These are phyloP conservation scores for Scotopteryx bipunctaria DNA, from an alignment of 2,888 invertebrate species.

Conservation along the genomic window DNA sequence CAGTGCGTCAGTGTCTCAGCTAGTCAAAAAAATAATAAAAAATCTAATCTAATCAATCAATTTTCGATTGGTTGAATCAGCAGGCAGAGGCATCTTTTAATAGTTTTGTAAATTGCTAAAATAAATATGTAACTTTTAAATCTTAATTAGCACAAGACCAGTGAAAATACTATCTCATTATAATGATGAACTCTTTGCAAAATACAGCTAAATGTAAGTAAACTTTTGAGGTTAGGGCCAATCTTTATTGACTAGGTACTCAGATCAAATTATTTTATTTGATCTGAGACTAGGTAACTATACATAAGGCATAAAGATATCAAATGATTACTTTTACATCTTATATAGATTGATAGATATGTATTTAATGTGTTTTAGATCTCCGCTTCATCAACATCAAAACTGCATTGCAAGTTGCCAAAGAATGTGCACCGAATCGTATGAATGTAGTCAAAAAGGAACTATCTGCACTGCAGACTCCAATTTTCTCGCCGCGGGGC, in stretches of 20 bases:
- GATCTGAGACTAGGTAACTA: no score
- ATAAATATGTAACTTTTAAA: not conserved
- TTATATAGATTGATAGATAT: no score
- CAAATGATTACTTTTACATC: no score
- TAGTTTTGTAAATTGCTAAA: not conserved
- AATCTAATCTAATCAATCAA: no score
- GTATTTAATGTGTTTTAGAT: no score
- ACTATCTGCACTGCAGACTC: constrained; percentile 29
- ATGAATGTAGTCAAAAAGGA: constrained; percentile 42
- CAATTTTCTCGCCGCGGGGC: constrained; percentile 59
- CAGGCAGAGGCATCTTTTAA: no score
- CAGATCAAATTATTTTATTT: no score
- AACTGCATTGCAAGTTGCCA: constrained; percentile 57
- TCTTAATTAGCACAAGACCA: not conserved
- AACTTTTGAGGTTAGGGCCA: constrained; percentile 55
- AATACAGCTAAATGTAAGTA: constrained; percentile 71
- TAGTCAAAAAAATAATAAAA: no score
- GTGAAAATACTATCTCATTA: constrained; percentile 18
- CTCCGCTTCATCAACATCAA: constrained; percentile 66
- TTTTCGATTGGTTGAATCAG: no score
- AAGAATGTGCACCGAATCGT: constrained; percentile 55
- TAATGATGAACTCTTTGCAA: constrained; percentile 66
- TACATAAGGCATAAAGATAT: no score
- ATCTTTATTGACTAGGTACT: no score
- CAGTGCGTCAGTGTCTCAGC: no score